Evolutionary conservation across 2,797 vertebrate species (phyloP), one percentile per base, ranked within the genome.

Genomic region (Xenentodon cancila): DNA sequence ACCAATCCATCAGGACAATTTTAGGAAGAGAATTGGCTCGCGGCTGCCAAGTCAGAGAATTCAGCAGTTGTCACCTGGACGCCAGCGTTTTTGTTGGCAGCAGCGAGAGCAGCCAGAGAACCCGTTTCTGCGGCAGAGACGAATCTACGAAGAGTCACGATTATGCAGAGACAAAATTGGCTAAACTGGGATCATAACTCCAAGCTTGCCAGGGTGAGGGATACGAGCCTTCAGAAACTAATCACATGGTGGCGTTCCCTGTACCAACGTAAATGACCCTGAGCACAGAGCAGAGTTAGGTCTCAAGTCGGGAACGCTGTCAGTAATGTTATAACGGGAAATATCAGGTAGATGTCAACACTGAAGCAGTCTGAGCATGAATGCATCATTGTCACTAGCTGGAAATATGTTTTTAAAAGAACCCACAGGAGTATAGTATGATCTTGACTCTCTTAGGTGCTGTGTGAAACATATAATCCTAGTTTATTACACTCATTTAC

Each of bases 61-160:
- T 11, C 27, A 8, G 47, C 2, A 5, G 22, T n/a, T 50, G 15
- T 57, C 21, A 27, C 25, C 34, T 27, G 2, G n/a, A 50, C 27
- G 53, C 53, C 42, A 65, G 57, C 17, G 11, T 11, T 44, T 22
- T 50, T 11, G 32, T 43, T 17, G 47, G 37, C 37, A 50, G 15
- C 53, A 65, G 53, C 9, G 34, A 32, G 25, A 49, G 22, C 13
- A 51, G 63, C 27, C 42, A 51, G 27, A n/a, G 25, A 43, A 32
- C 21, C 18, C 7, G 27, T 43, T 32, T 51, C 25, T 34, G 25
- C 13, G 18, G 25, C n/a, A 20, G 44, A 17, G 37, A 49, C 21
- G 17, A 43, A 49, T 55, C 9, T 32, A 56, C 49, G n/a, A 20
- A 15, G 18, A 42, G n/a, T 40, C 30, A 30, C 32, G 22, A 17